These are phyloP conservation scores for Propsilocerus akamusi DNA, from an alignment of 1,140 invertebrate genomes.

Conservation along the genomic window DNA sequence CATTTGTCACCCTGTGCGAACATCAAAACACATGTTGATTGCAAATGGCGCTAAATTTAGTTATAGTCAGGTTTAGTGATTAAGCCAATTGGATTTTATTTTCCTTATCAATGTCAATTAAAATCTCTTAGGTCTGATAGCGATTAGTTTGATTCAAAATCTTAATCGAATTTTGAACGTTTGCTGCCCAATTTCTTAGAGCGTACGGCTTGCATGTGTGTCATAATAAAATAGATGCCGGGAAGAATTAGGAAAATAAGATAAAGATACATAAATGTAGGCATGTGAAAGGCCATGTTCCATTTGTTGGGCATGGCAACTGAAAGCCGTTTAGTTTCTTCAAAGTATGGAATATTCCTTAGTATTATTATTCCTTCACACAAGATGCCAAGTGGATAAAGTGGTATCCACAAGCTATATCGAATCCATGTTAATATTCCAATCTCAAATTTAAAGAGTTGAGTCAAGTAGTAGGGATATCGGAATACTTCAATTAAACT, in stretches of 20 bases:
- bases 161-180: background rate
- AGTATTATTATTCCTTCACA: slow-evolving; percentile 69
- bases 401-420: slow-evolving; percentile 81
- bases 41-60: no score
- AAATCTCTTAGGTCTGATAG: no score
- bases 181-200: slow-evolving; percentile 35
- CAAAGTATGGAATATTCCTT: slow-evolving; percentile 73
- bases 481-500: slow-evolving; percentile 60
- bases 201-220: slow-evolving; percentile 53
- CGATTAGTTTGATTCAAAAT: no score
- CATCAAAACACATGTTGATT: no score
- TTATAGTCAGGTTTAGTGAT: no score
- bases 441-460: slow-evolving; percentile 54
- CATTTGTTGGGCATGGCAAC: slow-evolving; percentile 61
- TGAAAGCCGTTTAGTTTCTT: slow-evolving; percentile 61
- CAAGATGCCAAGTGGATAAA: slow-evolving; percentile 78
- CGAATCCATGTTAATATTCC: slow-evolving; percentile 75
- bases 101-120: no score
- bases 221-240: slow-evolving; percentile 53
- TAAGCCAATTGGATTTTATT: no score
- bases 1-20: no score
- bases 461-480: slow-evolving; percentile 81
- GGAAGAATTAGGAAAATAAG: slow-evolving; percentile 56
- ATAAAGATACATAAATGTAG: slow-evolving; percentile 58
- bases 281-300: slow-evolving; percentile 79